These are phyloP conservation scores for Panagrolaimus sp. DNA, from an alignment of 1,140 invertebrate species.

Conservation along the genomic window DNA sequence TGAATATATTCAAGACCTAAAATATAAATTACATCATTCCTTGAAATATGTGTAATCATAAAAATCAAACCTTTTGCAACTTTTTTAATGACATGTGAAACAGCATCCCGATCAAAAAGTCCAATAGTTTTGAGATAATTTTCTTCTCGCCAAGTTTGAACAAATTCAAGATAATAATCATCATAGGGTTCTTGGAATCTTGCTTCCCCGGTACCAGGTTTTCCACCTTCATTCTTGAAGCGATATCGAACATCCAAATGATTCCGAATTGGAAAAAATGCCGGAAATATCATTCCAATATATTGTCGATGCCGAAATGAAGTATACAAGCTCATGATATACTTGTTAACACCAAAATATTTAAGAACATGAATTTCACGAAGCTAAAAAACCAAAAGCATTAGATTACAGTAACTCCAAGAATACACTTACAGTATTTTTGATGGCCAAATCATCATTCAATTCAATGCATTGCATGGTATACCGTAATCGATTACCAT, in stretches of 20 bases:
- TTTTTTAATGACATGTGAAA: background rate
- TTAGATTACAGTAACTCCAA: background rate
- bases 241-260: background rate
- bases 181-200: background rate
- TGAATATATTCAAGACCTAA: background rate
- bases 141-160: background rate
- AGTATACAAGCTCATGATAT: background rate
- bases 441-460: background rate
- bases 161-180: background rate
- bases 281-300: background rate
- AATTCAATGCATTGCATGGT: constrained; percentile 4
- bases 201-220: background rate
- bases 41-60: too few species aligned
- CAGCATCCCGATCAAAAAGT: background rate
- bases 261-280: background rate
- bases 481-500: background rate
- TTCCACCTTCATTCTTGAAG: background rate
- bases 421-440: background rate
- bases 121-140: background rate
- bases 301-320: constrained; percentile 10
- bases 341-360: background rate
- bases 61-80: background rate
- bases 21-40: background rate
- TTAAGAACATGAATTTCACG: constrained; percentile 5
- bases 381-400: background rate